A percentile compares a stretch with the other conserved stretches of the same genome.
Evolutionary conservation across 2,113 vertebrate genomes (phyloP).

Genomic region (Okapia johnstoni): DNA sequence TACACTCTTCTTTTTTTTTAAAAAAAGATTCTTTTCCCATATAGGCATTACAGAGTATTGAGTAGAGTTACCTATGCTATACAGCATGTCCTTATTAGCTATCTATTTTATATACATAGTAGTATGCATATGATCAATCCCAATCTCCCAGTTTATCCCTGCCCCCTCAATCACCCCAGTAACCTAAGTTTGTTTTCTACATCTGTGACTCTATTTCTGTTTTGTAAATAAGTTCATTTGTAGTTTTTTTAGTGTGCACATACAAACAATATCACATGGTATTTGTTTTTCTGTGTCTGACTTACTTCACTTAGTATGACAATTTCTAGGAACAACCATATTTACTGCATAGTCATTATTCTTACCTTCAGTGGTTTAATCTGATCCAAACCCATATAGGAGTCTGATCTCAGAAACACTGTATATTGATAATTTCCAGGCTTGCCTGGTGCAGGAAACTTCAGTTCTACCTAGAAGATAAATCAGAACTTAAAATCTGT

Average conservation of each 20-base stretch:
- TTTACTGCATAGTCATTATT: not conserved
- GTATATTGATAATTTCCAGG: conserved; percentile 98
- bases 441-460: conserved; percentile 98
- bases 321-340: not conserved
- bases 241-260: not conserved
- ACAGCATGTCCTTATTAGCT: not conserved
- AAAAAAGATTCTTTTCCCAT: not conserved
- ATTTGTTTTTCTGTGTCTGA: not conserved
- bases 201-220: not conserved
- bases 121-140: not conserved
- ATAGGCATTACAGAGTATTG: not conserved
- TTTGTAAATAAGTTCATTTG: not conserved
- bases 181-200: not conserved
- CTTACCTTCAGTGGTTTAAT: conserved; percentile 96
- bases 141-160: not conserved
- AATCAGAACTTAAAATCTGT: conserved; percentile 51
- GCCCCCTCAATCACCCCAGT: not conserved
- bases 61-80: not conserved
- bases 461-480: conserved; percentile 93
- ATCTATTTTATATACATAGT: not conserved
- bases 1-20: not conserved
- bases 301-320: not conserved
- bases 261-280: not conserved
- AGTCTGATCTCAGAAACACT: conserved; percentile 96
- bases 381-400: conserved; percentile 96